A percentile compares a stretch with the other conserved stretches of the same genome.
These are phyloP conservation scores for Scomber scombrus DNA, from an alignment of 2,113 vertebrate species.

Conservation along the genomic window DNA sequence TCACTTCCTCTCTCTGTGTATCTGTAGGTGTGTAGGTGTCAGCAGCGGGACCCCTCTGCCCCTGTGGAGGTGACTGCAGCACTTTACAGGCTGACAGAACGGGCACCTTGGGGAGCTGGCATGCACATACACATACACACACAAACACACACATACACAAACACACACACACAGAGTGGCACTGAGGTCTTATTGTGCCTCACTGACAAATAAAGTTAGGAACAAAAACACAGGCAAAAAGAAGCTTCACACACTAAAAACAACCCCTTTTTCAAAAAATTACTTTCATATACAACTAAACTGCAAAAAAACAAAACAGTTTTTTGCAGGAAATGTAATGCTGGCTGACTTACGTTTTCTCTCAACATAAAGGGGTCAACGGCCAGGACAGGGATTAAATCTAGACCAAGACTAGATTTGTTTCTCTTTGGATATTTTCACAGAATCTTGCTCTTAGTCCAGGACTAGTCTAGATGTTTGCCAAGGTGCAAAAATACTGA, in stretches of 20 bases:
- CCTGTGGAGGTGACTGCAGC: slow-evolving; percentile 82
- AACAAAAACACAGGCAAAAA: slow-evolving; percentile 27
- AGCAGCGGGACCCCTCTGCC: slow-evolving; percentile 43
- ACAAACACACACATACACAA: slow-evolving; percentile 31
- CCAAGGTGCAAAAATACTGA: too few species aligned
- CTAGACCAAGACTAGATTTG: too few species aligned
- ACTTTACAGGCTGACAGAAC: slow-evolving; percentile 76
- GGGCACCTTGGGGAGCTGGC: slow-evolving; percentile 82
- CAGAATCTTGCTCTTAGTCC: too few species aligned
- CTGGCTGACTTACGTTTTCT: too few species aligned
- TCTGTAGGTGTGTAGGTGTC: slow-evolving; percentile 21
- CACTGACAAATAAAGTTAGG: slow-evolving; percentile 49
- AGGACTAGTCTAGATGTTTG: too few species aligned
- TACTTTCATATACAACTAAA: too few species aligned
- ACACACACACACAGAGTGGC: slow-evolving; percentile 33
- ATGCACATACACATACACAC: slow-evolving; percentile 34
- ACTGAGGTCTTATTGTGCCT: slow-evolving; percentile 45
- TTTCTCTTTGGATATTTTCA: too few species aligned
- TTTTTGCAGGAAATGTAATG: too few species aligned
- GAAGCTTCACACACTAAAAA: not conserved
- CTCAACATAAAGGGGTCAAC: too few species aligned
- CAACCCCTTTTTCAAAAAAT: too few species aligned
- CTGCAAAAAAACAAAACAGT: too few species aligned
- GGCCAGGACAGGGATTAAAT: too few species aligned
- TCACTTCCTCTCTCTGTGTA: not conserved